Evolutionary conservation across 2,888 invertebrate genomes (phyloP), one percentile per base, ranked within the genome.

Genomic region (Lasius fuliginosus): DNA sequence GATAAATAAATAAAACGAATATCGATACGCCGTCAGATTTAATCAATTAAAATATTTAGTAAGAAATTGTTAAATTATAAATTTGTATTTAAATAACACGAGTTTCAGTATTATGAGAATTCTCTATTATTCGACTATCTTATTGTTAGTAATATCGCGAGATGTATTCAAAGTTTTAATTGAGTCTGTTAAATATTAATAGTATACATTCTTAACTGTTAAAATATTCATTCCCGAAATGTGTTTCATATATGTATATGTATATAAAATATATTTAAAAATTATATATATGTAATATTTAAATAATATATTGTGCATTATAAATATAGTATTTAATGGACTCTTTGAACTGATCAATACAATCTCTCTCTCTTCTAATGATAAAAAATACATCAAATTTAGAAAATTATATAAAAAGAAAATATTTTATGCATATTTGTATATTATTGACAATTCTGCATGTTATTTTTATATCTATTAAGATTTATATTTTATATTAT

Each of bases 131-230:
- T 30, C 9, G 60, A 62, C 9, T 62, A 15, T 11, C 36, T 36
- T n/a, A n/a, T n/a, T n/a, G n/a, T n/a, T 36, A 3, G 18, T 33
- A 58, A 69, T 53, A 23, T 53, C 12, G 18, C 4, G 40, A 77
- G 18, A 68, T 42, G 11, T 49, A 49, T 56, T 77, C 18, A 67
- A 77, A 67, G n/a, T 40, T 56, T 56, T 67, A 77, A 58, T 58
- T 56, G 58, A 73, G 6, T 30, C 4, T 64, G 64, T 64, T 46
- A 75, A 75, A 64, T 75, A 49, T 64, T 64, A 75, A 64, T 9
- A 9, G 46, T 62, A 36, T 27, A 67, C 56, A 77, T 77, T 77
- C 27, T n/a, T 3, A 40, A 12, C 8, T 27, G 8, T 40, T 65
- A n/a, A 65, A 77, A 77, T 53, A 3, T 56, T 40, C 0, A 53